Percentiles rank a stretch among this genome's conserved stretches.
These are phyloP conservation scores for Danio kyathit DNA, from an alignment of 2,797 vertebrate species.

Conservation along the genomic window DNA sequence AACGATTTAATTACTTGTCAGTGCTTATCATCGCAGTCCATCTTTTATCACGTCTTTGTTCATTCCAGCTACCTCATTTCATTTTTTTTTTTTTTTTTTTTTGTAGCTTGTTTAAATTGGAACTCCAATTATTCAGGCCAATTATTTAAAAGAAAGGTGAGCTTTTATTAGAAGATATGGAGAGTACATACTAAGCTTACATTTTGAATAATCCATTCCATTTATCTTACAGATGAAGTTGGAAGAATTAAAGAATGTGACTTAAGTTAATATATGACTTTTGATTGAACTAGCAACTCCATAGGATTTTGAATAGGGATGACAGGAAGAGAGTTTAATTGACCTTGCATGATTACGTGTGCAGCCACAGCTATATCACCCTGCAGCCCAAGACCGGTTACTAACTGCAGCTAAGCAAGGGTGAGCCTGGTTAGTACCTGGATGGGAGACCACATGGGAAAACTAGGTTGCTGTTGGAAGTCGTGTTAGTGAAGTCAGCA, in stretches of 20 bases:
- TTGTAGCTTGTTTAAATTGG: conserved; percentile 43
- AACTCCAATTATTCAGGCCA: conserved; percentile 37
- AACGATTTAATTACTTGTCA: conserved; percentile 48
- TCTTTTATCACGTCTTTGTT: conserved; percentile 31
- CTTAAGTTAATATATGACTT: not conserved
- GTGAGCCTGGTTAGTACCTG: no score
- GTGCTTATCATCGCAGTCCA: conserved; percentile 21
- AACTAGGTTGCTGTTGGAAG: no score
- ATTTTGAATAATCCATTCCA: not conserved
- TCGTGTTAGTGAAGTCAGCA: no score
- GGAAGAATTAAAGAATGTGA: not conserved
- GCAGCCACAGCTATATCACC: no score
- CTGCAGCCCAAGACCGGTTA: no score
- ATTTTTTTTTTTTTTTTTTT: conserved; percentile 32
- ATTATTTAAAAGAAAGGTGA: conserved; percentile 2
- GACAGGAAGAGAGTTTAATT: not conserved
- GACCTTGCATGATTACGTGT: no score
- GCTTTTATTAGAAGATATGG: conserved; percentile 21
- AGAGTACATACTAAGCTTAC: not conserved
- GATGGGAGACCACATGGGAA: no score
- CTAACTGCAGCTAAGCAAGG: no score
- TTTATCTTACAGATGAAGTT: not conserved
- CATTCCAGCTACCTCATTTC: conserved; percentile 28
- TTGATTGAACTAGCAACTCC: not conserved
- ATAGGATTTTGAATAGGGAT: not conserved